These are phyloP conservation scores for Phoenicopterus ruber DNA, from an alignment of 2,113 vertebrate species.

Conservation along the genomic window DNA sequence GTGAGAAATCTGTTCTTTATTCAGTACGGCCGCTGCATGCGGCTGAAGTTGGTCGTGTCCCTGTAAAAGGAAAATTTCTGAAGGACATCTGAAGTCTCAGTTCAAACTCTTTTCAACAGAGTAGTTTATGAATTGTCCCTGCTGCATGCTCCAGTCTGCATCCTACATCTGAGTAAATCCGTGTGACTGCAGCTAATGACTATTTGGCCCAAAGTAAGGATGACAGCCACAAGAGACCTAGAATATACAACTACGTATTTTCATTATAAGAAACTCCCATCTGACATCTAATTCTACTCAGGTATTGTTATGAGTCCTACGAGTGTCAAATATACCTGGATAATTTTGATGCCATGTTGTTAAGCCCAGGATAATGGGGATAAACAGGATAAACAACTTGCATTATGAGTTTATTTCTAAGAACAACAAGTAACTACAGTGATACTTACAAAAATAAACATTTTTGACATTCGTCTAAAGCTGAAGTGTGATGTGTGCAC, in stretches of 20 bases:
- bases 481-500: not conserved
- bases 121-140: not conserved
- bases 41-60: not conserved
- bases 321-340: not conserved
- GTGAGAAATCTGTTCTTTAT: conserved; percentile 35
- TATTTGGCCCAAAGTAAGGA: not conserved
- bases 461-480: not conserved
- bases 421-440: not conserved
- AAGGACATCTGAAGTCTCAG: not conserved
- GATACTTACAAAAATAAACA: not conserved
- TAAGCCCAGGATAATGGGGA: not conserved
- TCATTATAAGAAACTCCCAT: not conserved
- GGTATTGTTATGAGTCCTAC: not conserved
- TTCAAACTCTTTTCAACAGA: not conserved
- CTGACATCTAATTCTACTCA: not conserved
- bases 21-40: not conserved
- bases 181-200: not conserved
- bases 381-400: not conserved
- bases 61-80: not conserved
- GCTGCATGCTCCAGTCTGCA: not conserved
- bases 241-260: not conserved
- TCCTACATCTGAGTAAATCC: not conserved
- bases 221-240: not conserved
- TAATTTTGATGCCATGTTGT: not conserved
- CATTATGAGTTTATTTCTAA: not conserved